A percentile compares a stretch with the other conserved stretches of the same genome.
phyloP scores from a whole-genome alignment of 1,140 invertebrate species.

The Vanessa atalanta region DNA sequence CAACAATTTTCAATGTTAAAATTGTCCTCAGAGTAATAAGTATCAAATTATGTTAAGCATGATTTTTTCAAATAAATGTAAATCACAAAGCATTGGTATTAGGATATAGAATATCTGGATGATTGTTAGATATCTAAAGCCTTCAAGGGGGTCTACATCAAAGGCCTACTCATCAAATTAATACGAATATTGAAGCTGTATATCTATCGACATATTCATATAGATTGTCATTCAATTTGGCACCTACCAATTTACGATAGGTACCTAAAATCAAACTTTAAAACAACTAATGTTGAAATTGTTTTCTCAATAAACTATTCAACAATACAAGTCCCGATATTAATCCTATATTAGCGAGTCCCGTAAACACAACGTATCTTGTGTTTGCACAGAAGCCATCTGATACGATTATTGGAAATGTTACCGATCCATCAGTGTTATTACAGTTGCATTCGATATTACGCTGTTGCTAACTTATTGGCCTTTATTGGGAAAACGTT shows the following conservation, averaged over 20 bases:
- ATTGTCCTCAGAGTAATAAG: no score
- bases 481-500: neutral
- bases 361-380: slow-evolving; percentile 27
- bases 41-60: no score
- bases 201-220: no score
- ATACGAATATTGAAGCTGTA: no score
- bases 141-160: no score
- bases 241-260: neutral
- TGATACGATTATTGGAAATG: slow-evolving; percentile 24
- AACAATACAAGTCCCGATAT: slow-evolving; percentile 1
- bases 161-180: no score
- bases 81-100: no score
- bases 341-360: slow-evolving; percentile 11
- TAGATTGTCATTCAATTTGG: no score
- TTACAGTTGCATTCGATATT: slow-evolving; percentile 20
- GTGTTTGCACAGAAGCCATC: slow-evolving; percentile 30
- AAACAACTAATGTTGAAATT: slow-evolving; percentile 1
- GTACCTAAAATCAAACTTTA: neutral
- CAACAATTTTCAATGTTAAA: no score
- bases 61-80: no score
- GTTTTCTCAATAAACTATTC: neutral
- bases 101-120: no score
- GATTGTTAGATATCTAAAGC: no score
- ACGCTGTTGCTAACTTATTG: neutral
- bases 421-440: slow-evolving; percentile 26